A percentile compares a stretch with the other conserved stretches of the same genome.
Evolutionary conservation across 2,888 invertebrate species (phyloP).

Genomic region (Cryptocephalus moraei): DNA sequence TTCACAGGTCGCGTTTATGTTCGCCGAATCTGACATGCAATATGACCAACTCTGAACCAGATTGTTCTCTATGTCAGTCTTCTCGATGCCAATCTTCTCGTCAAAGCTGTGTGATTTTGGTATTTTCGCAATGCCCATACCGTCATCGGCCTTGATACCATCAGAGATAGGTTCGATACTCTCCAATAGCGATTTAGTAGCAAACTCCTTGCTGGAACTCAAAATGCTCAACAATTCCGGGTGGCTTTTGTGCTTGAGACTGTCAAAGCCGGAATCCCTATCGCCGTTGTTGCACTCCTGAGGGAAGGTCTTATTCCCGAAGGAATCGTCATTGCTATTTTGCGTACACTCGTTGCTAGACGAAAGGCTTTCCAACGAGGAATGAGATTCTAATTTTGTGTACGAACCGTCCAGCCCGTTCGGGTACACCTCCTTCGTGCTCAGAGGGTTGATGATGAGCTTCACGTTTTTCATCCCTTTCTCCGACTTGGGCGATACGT

Average conservation of each 20-base stretch:
- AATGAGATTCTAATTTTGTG: slow-evolving; percentile 30
- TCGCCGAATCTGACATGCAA: slow-evolving; percentile 39
- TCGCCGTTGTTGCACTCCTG: slow-evolving; percentile 18
- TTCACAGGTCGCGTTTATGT: slow-evolving; percentile 32
- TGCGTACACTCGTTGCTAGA: slow-evolving; percentile 29
- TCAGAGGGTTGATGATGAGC: slow-evolving; percentile 36
- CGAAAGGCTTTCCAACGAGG: slow-evolving; percentile 32
- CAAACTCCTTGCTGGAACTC: slow-evolving; percentile 6
- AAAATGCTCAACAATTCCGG: slow-evolving; percentile 10
- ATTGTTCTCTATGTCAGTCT: slow-evolving; percentile 36
- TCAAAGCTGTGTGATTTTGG: slow-evolving; percentile 37
- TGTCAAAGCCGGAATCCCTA: slow-evolving; percentile 32
- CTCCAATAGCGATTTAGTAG: slow-evolving; percentile 25
- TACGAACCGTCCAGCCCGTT: slow-evolving; percentile 35
- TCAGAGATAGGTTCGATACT: slow-evolving; percentile 35
- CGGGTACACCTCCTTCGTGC: slow-evolving; percentile 36
- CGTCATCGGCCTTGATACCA: slow-evolving; percentile 26
- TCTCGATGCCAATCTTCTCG: slow-evolving; percentile 30
- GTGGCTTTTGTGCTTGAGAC: slow-evolving; percentile 22
- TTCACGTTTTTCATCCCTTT: slow-evolving; percentile 32
- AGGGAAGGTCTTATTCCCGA: slow-evolving; percentile 11
- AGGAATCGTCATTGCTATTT: slow-evolving; percentile 25
- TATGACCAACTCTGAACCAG: slow-evolving; percentile 49
- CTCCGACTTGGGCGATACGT: slow-evolving; percentile 22
- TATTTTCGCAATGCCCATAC: slow-evolving; percentile 14